Percentiles rank a stretch among this genome's conserved stretches.
Conservation (phyloP, 2,113 vertebrate species). For the Tachysurus vachellii region DNA sequence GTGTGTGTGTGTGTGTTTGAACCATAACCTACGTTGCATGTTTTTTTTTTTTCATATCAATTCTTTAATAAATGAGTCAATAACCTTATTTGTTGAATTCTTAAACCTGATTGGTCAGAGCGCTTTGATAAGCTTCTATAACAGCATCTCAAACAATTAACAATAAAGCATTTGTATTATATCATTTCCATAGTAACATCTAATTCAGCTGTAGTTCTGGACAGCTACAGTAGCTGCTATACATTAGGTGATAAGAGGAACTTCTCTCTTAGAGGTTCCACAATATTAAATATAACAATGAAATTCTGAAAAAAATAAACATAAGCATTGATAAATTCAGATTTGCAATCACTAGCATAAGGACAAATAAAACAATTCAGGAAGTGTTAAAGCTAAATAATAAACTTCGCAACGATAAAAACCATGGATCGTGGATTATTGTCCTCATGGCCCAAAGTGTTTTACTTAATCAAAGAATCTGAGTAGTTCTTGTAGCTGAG, state of each 20-base stretch:
- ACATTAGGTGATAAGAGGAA: background rate
- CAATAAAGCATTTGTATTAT: background rate
- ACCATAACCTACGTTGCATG: background rate
- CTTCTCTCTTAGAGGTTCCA: background rate
- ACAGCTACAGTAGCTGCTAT: background rate
- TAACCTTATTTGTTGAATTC: background rate
- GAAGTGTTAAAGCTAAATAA: background rate
- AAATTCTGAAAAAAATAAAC: background rate
- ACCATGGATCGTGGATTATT: no score
- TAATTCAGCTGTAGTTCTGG: background rate
- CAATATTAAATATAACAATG: background rate
- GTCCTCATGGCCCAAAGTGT: background rate
- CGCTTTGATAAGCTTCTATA: background rate
- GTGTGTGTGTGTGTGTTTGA: conserved; percentile 32
- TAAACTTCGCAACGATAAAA: background rate
- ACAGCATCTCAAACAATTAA: background rate
- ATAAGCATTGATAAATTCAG: background rate
- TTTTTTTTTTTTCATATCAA: conserved; percentile 32
- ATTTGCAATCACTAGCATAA: background rate
- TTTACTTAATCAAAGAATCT: background rate
- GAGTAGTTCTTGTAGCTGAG: no score
- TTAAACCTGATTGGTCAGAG: background rate
- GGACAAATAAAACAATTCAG: background rate
- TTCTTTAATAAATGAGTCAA: background rate
- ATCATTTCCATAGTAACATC: background rate